These are phyloP conservation scores for Hapalemur alaotrensis DNA, from an alignment of 2,797 vertebrate species.

Conservation along the genomic window DNA sequence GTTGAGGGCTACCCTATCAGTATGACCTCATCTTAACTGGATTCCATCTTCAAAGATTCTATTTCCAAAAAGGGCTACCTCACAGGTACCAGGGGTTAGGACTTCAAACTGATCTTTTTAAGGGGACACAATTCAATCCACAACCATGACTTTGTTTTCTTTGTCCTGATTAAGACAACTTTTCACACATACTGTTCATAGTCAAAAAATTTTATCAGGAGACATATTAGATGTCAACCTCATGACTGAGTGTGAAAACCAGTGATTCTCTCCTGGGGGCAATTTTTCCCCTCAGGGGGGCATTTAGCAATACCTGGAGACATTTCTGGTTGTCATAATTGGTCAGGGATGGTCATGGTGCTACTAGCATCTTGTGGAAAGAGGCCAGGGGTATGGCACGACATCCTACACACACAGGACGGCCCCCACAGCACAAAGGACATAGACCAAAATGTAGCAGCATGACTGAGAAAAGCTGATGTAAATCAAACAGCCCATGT, in stretches of 20 bases:
- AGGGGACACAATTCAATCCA: background rate
- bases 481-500: background rate
- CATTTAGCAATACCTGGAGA: background rate
- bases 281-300: background rate
- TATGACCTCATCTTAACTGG: background rate
- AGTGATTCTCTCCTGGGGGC: background rate
- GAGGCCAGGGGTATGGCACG: rapidly evolving
- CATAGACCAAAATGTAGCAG: background rate
- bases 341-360: no score
- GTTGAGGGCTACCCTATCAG: no score
- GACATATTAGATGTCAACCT: background rate
- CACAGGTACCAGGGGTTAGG: background rate
- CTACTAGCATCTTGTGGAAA: background rate
- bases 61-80: background rate
- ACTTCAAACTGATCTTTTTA: background rate
- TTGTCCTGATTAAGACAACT: background rate
- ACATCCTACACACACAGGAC: rapidly evolving
- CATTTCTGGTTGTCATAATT: background rate
- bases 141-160: background rate
- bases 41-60: background rate
- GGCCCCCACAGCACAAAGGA: rapidly evolving
- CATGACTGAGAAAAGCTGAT: background rate
- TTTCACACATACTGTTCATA: background rate
- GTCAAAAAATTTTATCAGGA: background rate
- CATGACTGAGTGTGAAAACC: background rate